Percentiles rank a stretch among this genome's conserved stretches.
phyloP scores from a whole-genome alignment of 2,888 invertebrate genomes.

The Ophioninae sp. region DNA sequence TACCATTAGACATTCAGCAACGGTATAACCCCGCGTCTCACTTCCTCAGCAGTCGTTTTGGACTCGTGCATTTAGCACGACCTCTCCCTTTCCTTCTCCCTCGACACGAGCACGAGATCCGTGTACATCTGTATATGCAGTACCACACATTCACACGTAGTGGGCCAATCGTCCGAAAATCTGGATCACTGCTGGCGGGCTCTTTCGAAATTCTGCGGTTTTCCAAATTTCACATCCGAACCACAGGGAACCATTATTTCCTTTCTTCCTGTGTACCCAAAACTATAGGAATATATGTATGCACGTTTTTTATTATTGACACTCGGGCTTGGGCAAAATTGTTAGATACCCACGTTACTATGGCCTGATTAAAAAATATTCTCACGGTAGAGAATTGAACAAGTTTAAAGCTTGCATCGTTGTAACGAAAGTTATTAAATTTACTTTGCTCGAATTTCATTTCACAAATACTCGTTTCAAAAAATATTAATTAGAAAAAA shows the following conservation, averaged over 20 bases:
- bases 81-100: background rate
- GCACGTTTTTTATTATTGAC: background rate
- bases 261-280: background rate
- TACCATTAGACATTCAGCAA: constrained; percentile 71
- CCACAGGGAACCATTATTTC: background rate
- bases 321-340: background rate
- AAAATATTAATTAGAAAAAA: too few relatives aligned
- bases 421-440: too few relatives aligned
- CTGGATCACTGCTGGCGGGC: background rate
- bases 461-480: too few relatives aligned
- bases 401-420: too few relatives aligned
- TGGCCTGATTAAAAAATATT: background rate
- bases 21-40: constrained; percentile 47
- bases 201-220: background rate
- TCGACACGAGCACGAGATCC: background rate
- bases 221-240: background rate
- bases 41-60: constrained; percentile 36
- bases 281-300: background rate
- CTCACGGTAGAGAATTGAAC: background rate
- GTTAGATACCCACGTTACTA: background rate
- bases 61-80: constrained; percentile 49
- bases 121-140: background rate
- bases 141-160: background rate
- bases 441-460: too few relatives aligned
- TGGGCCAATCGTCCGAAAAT: background rate